A percentile compares a stretch with the other conserved stretches of the same genome.
phyloP scores from a whole-genome alignment of 2,797 vertebrate genomes.

The Halcyon leucocephala region DNA sequence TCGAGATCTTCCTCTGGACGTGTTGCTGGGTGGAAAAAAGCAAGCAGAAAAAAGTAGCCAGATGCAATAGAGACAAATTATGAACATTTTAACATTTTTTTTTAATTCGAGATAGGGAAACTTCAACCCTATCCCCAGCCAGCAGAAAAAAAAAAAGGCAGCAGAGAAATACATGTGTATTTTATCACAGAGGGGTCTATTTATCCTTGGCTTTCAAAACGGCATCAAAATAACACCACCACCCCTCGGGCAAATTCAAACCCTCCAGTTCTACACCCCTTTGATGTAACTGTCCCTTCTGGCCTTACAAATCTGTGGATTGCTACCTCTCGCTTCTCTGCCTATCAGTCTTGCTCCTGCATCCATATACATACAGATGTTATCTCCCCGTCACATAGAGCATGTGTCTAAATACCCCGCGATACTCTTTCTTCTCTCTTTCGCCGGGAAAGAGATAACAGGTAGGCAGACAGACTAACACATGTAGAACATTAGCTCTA shows the following conservation, averaged over 20 bases:
- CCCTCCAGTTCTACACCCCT: neutral
- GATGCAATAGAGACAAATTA: neutral
- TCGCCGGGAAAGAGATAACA: neutral
- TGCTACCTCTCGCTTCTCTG: neutral
- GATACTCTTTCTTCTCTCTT: neutral
- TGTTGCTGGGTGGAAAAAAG: neutral
- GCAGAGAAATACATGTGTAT: neutral
- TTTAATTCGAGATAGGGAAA: neutral
- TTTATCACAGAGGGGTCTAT: slow-evolving; percentile 34
- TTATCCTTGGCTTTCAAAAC: slow-evolving; percentile 12
- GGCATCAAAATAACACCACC: neutral
- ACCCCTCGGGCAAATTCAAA: neutral
- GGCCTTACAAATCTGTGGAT: neutral
- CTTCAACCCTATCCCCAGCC: neutral
- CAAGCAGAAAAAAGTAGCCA: neutral
- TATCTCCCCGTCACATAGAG: neutral
- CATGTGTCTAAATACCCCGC: neutral
- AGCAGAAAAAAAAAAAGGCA: neutral
- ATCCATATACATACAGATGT: neutral
- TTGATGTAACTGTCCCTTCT: neutral
- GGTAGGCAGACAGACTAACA: slow-evolving; percentile 52
- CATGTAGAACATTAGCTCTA: slow-evolving; percentile 52
- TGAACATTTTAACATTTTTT: neutral
- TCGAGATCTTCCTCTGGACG: neutral
- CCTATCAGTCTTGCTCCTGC: neutral